Evolutionary conservation across 2,113 vertebrate species (phyloP).

Genomic region (Morone chrysops): DNA sequence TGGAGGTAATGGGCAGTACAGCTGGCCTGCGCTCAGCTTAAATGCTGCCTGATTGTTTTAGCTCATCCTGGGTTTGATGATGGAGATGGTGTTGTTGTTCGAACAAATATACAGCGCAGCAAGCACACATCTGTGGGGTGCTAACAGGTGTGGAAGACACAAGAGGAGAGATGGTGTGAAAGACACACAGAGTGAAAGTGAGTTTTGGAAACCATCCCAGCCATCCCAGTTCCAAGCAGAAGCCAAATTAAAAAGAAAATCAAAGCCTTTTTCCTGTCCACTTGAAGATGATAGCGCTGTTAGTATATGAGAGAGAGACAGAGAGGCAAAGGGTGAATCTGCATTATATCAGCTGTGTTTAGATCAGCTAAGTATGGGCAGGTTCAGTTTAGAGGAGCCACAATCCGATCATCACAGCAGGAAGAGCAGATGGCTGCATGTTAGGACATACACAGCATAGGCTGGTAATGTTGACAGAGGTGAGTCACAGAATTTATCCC

Average conservation of each 20-base stretch:
- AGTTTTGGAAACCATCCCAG: conserved; percentile 65
- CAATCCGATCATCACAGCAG: conserved; percentile 34
- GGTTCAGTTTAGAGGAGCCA: conserved; percentile 29
- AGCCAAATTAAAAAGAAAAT: conserved; percentile 82
- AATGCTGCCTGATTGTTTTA: conserved; percentile 93
- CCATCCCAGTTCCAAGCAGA: conserved; percentile 47
- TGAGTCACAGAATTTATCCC: neutral
- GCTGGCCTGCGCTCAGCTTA: conserved; percentile 88
- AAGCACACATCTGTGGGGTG: conserved; percentile 86
- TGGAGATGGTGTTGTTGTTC: conserved; percentile 82
- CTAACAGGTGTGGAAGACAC: conserved; percentile 92
- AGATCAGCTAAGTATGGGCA: conserved; percentile 35
- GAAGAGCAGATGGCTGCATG: conserved; percentile 42
- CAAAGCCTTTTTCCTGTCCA: conserved; percentile 86
- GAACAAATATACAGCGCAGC: conserved; percentile 38
- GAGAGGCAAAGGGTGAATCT: conserved; percentile 13
- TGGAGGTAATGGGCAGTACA: conserved; percentile 89
- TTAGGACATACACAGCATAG: conserved; percentile 3
- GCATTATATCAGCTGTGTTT: conserved; percentile 43
- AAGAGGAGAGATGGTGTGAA: conserved; percentile 79
- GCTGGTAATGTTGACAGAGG: conserved; percentile 2
- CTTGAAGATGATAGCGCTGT: conserved; percentile 90
- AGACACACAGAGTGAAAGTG: conserved; percentile 28
- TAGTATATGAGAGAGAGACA: conserved; percentile 63
- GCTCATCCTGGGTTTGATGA: conserved; percentile 90